phyloP scores from a whole-genome alignment of 2,797 vertebrate genomes.

The Vultur gryphus region DNA sequence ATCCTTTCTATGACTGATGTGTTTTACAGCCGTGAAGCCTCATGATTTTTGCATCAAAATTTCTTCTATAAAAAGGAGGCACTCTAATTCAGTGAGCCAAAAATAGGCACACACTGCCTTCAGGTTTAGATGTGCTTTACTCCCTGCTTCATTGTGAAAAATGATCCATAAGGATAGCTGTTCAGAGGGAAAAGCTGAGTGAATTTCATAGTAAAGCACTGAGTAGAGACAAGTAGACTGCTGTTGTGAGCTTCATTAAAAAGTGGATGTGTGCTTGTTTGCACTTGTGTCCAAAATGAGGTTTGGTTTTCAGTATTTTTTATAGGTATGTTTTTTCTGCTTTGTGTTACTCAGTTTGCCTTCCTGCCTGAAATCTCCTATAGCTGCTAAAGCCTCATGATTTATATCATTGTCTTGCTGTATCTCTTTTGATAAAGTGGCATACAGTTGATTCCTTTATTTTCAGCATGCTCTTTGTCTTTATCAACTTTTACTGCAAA shows the following conservation, averaged over 20 bases:
- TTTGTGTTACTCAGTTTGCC: not conserved
- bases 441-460: not conserved
- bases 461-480: slow-evolving; percentile 34
- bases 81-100: not conserved
- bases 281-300: not conserved
- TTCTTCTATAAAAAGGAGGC: not conserved
- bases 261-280: not conserved
- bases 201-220: not conserved
- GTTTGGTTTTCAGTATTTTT: not conserved
- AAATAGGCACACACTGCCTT: not conserved
- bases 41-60: not conserved
- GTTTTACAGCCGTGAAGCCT: not conserved
- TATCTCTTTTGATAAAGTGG: slow-evolving; percentile 24
- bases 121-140: not conserved
- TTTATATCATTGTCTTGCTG: not conserved
- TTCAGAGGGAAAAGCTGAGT: not conserved
- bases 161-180: not conserved
- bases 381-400: not conserved
- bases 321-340: not conserved
- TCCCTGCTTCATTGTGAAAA: not conserved
- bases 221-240: not conserved
- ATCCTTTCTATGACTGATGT: not conserved
- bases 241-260: not conserved
- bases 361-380: not conserved
- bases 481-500: slow-evolving; percentile 38